Percentiles rank a stretch among this genome's conserved stretches.
Evolutionary conservation across 2,888 invertebrate species (phyloP).

Genomic region (Oligia latruncula): DNA sequence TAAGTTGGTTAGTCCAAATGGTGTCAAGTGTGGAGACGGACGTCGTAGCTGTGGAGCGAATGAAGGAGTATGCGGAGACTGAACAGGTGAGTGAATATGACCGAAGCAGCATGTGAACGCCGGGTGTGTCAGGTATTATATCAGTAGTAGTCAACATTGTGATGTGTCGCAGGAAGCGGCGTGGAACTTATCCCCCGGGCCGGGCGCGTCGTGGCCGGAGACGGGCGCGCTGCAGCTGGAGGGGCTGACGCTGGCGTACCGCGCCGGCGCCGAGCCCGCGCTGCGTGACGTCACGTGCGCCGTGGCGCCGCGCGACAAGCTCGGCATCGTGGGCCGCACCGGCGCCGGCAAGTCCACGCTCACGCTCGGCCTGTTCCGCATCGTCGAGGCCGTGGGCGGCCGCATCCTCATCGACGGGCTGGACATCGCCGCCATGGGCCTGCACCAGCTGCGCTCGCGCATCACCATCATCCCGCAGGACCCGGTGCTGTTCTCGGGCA

Average conservation of each 20-base stretch:
- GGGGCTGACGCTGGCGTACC: conserved; percentile 95
- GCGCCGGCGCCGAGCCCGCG: conserved; percentile 96
- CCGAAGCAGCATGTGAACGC: background rate
- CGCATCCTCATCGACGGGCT: conserved; percentile 95
- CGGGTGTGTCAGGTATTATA: background rate
- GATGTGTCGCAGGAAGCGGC: conserved; percentile 91
- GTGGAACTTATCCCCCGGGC: conserved; percentile 92
- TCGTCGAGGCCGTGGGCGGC: conserved; percentile 95
- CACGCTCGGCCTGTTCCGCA: conserved; percentile 94
- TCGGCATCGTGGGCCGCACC: conserved; percentile 97
- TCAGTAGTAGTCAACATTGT: background rate
- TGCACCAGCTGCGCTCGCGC: conserved; percentile 95
- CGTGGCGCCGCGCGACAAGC: conserved; percentile 96
- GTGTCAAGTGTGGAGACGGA: conserved; percentile 99
- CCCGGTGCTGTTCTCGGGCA: conserved; percentile 98
- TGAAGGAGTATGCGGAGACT: conserved; percentile 98
- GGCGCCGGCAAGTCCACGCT: conserved; percentile 98
- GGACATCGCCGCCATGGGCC: conserved; percentile 94
- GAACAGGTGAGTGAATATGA: conserved; percentile 88
- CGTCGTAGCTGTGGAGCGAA: conserved; percentile 98
- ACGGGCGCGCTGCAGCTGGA: conserved; percentile 95
- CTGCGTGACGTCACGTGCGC: conserved; percentile 94
- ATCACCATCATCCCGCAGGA: conserved; percentile 98
- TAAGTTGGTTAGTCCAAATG: conserved; percentile 99
- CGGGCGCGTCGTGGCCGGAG: conserved; percentile 94